These are phyloP conservation scores for Carabus problematicus DNA, from an alignment of 2,888 invertebrate species.

Conservation along the genomic window DNA sequence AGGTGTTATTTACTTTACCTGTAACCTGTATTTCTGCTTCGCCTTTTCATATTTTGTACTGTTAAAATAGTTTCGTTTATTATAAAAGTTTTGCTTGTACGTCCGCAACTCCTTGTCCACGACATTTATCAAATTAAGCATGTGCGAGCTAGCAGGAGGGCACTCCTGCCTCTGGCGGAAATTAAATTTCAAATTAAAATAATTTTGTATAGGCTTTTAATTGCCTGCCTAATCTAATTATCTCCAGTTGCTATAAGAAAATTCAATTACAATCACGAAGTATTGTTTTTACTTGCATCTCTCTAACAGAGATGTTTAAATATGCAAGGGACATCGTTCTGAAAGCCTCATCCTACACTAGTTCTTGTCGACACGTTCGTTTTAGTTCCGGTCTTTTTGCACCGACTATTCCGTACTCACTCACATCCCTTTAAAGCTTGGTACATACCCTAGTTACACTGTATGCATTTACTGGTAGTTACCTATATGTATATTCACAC, in stretches of 20 bases:
- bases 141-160: conserved; percentile 20
- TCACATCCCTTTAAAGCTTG: neutral
- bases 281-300: conserved; percentile 32
- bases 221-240: conserved; percentile 54
- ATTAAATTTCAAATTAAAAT: conserved; percentile 54
- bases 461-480: too few species aligned
- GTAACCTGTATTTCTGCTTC: too few species aligned
- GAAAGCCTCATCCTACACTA: neutral
- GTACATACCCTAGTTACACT: too few species aligned
- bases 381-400: conserved; percentile 13
- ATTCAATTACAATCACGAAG: conserved; percentile 38
- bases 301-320: conserved; percentile 7
- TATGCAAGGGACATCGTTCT: conserved; percentile 13
- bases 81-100: conserved; percentile 34
- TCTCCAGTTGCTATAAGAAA: conserved; percentile 29
- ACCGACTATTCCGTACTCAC: neutral
- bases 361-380: conserved; percentile 14
- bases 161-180: conserved; percentile 31
- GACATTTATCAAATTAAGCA: conserved; percentile 36
- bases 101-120: conserved; percentile 17
- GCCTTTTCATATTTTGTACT: too few species aligned
- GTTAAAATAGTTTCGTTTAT: conserved; percentile 12
- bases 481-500: too few species aligned
- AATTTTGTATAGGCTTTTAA: conserved; percentile 57
- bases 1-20: too few species aligned